Evolutionary conservation across 2,888 invertebrate genomes (phyloP).

Genomic region (Flexamia atlantica): DNA sequence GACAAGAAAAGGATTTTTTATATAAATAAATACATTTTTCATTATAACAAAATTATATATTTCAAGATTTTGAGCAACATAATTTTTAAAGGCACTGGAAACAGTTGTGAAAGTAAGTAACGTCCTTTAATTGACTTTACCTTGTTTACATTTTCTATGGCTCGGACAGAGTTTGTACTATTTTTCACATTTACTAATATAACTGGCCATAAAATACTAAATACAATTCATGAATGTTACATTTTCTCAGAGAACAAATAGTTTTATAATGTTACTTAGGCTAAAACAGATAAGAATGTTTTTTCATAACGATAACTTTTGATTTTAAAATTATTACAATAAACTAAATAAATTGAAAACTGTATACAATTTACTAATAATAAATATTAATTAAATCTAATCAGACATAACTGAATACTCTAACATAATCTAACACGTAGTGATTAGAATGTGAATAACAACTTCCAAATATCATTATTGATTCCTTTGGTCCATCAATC

Average conservation of each 20-base stretch:
- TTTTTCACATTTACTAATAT: background rate
- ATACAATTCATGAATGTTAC: background rate
- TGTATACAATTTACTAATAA: too few species aligned
- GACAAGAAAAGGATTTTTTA: background rate
- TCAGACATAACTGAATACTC: background rate
- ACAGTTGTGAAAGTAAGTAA: constrained; percentile 27
- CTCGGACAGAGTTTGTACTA: constrained; percentile 51
- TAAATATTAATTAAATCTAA: background rate
- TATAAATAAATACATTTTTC: background rate
- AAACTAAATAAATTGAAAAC: constrained; percentile 8
- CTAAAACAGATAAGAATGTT: background rate
- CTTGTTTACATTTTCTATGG: constrained; percentile 24
- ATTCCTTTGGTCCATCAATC: background rate
- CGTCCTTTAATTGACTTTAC: constrained; percentile 27
- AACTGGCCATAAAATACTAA: background rate
- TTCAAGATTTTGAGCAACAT: constrained; percentile 50
- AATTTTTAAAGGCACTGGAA: constrained; percentile 27
- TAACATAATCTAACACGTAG: too few species aligned
- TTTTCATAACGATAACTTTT: background rate
- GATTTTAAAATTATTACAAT: background rate
- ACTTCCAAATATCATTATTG: background rate
- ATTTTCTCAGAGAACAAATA: constrained; percentile 13
- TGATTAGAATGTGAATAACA: background rate
- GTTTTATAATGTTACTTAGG: background rate
- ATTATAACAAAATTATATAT: constrained; percentile 47